Conservation (phyloP, 2,113 vertebrate species). For the Philantomba maxwellii region DNA sequence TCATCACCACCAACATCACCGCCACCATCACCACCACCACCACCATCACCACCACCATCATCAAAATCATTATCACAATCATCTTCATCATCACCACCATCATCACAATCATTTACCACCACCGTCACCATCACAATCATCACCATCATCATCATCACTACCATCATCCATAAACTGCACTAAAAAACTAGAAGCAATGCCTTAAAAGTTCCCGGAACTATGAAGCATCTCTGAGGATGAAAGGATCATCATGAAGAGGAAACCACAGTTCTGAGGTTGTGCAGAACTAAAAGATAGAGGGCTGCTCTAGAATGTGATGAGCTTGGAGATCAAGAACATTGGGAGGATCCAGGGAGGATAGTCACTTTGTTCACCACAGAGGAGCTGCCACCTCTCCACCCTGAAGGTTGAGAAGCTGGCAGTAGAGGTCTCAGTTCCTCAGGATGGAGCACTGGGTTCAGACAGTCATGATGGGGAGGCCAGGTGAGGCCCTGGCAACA, state of each 20-base stretch:
- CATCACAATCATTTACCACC: background rate
- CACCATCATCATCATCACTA: background rate
- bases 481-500: background rate
- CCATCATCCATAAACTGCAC: background rate
- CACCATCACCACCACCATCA: accelerated
- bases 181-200: background rate
- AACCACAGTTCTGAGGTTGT: background rate
- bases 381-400: background rate
- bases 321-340: background rate
- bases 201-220: background rate
- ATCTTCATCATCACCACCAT: background rate
- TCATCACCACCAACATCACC: accelerated
- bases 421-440: background rate
- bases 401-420: background rate
- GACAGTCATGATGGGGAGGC: background rate
- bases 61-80: background rate
- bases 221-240: background rate
- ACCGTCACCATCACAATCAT: background rate
- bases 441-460: background rate
- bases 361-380: background rate
- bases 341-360: too few relatives aligned
- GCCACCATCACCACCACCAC: accelerated
- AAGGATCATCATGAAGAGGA: background rate
- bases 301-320: background rate
- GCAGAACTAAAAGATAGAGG: background rate